Percentiles rank a stretch among this genome's conserved stretches.
phyloP scores from a whole-genome alignment of 2,113 vertebrate genomes.

The Epinephelus lanceolatus region DNA sequence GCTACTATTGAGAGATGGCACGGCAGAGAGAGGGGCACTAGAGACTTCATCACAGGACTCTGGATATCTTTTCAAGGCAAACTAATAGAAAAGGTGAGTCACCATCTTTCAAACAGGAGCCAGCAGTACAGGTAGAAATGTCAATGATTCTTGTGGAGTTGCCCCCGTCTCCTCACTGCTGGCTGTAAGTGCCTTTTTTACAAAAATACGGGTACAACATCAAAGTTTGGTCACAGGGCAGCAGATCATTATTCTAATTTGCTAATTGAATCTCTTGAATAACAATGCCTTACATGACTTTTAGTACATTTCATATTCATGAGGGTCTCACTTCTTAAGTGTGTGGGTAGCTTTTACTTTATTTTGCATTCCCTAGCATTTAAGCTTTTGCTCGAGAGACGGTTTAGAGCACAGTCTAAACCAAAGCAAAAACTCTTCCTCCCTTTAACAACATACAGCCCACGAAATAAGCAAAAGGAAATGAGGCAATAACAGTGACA shows the following conservation, averaged over 20 bases:
- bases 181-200: conserved; percentile 21
- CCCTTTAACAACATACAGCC: background rate
- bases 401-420: conserved; percentile 7
- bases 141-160: conserved; percentile 32
- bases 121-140: conserved; percentile 39
- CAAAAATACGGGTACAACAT: conserved; percentile 25
- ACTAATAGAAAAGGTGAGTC: conserved; percentile 56
- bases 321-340: conserved; percentile 7
- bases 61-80: conserved; percentile 52
- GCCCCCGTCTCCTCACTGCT: background rate
- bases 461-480: conserved; percentile 22
- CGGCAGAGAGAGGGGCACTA: conserved; percentile 14
- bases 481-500: conserved; percentile 29
- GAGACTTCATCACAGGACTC: conserved; percentile 45
- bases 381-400: background rate
- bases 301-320: conserved; percentile 43
- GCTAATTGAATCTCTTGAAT: conserved; percentile 34
- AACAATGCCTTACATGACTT: conserved; percentile 18
- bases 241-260: conserved; percentile 10
- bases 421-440: conserved; percentile 11
- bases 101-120: conserved; percentile 40
- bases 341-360: background rate
- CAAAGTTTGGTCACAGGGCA: conserved; percentile 16
- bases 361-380: conserved; percentile 15
- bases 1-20: conserved; percentile 39